phyloP scores from a whole-genome alignment of 2,888 invertebrate species.

The Abrostola tripartita region DNA sequence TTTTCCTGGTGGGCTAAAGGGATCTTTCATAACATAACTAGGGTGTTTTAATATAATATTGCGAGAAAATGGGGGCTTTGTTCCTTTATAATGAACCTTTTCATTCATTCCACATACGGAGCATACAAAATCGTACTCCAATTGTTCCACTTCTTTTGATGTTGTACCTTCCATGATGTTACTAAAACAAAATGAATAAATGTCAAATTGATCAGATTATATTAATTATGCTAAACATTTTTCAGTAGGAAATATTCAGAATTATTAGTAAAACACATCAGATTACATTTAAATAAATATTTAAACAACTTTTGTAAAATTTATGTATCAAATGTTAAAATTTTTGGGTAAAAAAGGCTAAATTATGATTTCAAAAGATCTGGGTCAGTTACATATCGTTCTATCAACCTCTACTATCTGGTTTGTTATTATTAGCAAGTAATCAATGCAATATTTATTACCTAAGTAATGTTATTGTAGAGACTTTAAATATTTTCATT shows the following conservation, averaged over 20 bases:
- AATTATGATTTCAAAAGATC: too few relatives aligned
- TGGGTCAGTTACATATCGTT: too few relatives aligned
- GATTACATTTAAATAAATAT: too few relatives aligned
- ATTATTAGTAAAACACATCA: too few relatives aligned
- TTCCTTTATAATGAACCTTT: slow-evolving; percentile 93
- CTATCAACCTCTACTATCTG: too few relatives aligned
- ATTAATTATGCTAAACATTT: too few relatives aligned
- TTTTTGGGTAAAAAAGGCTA: too few relatives aligned
- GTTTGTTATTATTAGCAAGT: too few relatives aligned
- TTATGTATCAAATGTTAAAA: too few relatives aligned
- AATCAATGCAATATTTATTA: slow-evolving; percentile 18
- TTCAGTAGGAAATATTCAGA: too few relatives aligned
- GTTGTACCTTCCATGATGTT: slow-evolving; percentile 68
- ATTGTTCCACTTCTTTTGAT: slow-evolving; percentile 62
- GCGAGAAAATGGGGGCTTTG: slow-evolving; percentile 91
- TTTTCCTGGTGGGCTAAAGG: slow-evolving; percentile 92
- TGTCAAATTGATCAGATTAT: too few relatives aligned
- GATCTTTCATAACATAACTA: slow-evolving; percentile 94
- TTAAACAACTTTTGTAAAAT: too few relatives aligned
- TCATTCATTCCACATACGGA: slow-evolving; percentile 90
- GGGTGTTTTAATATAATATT: slow-evolving; percentile 91
- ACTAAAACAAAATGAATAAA: slow-evolving; percentile 65
- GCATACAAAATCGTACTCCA: slow-evolving; percentile 89
- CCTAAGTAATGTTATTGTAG: slow-evolving; percentile 26
- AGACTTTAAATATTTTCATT: background rate